phyloP scores from a whole-genome alignment of 2,797 vertebrate genomes.

The Galago senegalensis region DNA sequence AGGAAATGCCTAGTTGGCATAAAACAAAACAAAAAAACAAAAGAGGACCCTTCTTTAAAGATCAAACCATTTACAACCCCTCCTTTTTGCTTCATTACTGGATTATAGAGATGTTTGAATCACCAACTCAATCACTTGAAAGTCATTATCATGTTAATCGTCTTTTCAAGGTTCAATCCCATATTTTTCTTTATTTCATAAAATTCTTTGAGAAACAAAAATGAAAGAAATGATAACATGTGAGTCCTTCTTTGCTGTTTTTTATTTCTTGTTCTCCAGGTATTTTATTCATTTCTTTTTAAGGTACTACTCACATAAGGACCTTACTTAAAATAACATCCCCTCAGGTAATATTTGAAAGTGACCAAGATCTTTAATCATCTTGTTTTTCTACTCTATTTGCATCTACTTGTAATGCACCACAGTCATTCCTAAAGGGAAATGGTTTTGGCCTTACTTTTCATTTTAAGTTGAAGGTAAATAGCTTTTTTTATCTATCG shows the following conservation, averaged over 20 bases:
- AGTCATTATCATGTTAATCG: constrained; percentile 44
- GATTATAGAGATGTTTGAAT: constrained; percentile 61
- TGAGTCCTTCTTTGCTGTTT: constrained; percentile 57
- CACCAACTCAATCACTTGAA: constrained; percentile 54
- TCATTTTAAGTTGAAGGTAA: constrained; percentile 76
- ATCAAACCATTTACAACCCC: constrained; percentile 39
- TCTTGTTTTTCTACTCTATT: constrained; percentile 59
- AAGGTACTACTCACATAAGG: constrained; percentile 62
- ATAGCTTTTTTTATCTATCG: constrained; percentile 55
- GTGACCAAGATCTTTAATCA: constrained; percentile 65
- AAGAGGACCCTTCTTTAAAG: constrained; percentile 39
- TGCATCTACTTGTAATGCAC: constrained; percentile 25
- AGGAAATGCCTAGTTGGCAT: constrained; percentile 50
- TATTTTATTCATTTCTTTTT: constrained; percentile 72
- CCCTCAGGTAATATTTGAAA: constrained; percentile 74
- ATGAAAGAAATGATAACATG: constrained; percentile 63
- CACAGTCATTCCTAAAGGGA: constrained; percentile 51
- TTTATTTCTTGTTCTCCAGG: constrained; percentile 55
- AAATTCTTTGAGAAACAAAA: constrained; percentile 64
- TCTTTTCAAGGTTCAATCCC: constrained; percentile 68
- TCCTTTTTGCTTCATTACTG: constrained; percentile 57
- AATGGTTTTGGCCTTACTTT: constrained; percentile 62
- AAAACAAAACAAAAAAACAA: background rate
- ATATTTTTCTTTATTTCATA: constrained; percentile 16
- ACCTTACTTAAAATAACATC: constrained; percentile 70